Conservation (phyloP, 2,888 invertebrate genomes). For the Arctia plantaginis region DNA sequence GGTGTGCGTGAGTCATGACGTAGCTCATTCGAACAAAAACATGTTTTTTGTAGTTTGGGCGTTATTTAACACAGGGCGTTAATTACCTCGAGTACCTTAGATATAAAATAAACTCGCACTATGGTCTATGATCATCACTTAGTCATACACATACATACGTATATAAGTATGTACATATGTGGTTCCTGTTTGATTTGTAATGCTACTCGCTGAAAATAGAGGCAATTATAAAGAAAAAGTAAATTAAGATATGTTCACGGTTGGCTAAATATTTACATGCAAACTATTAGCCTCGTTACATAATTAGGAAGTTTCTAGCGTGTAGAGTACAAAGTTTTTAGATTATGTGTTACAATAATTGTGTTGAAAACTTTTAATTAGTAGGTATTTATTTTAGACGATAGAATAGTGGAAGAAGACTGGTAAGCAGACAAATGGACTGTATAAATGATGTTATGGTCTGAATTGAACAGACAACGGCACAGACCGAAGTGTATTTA, state of each 20-base stretch:
- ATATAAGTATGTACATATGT: neutral
- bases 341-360: neutral
- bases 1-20: no score
- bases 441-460: no score
- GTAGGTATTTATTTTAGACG: neutral
- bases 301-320: constrained; percentile 10
- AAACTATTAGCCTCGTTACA: neutral
- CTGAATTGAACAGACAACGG: no score
- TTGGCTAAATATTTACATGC: constrained; percentile 1
- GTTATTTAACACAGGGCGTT: no score
- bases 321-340: neutral
- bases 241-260: neutral
- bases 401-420: neutral
- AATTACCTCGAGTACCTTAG: no score
- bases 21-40: no score
- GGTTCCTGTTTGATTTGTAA: neutral
- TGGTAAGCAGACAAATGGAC: no score
- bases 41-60: no score
- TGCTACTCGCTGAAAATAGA: neutral
- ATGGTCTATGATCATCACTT: no score
- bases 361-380: neutral
- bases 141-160: neutral
- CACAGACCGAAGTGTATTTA: no score
- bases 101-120: no score
- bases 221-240: constrained; percentile 5